phyloP scores from a whole-genome alignment of 2,113 vertebrate species.

The Meleagris gallopavo region DNA sequence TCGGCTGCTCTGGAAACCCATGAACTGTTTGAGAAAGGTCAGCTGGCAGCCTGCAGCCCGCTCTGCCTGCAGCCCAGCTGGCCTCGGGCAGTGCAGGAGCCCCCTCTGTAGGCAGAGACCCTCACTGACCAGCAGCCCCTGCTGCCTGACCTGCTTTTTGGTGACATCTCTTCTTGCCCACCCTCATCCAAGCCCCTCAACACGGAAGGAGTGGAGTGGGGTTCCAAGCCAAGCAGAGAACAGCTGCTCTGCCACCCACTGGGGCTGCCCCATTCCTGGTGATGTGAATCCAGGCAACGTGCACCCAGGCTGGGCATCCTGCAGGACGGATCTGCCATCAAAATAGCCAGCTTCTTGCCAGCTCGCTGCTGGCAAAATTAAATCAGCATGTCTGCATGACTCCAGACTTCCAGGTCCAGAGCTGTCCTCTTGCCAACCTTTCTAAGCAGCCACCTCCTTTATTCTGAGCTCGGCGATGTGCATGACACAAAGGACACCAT shows the following conservation, averaged over 20 bases:
- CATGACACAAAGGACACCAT: neutral
- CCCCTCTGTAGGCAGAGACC: slow-evolving; percentile 78
- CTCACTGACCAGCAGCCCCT: neutral
- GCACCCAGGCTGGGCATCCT: neutral
- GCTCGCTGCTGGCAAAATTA: neutral
- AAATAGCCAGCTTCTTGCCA: neutral
- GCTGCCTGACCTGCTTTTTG: neutral
- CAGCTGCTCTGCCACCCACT: neutral
- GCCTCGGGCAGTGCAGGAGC: slow-evolving; percentile 70
- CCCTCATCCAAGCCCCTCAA: neutral
- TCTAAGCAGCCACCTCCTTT: neutral
- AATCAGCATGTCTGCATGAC: neutral
- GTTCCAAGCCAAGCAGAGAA: rapidly evolving
- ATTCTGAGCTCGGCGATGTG: neutral
- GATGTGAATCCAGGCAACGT: rapidly evolving
- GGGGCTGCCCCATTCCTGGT: rapidly evolving
- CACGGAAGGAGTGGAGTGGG: rapidly evolving
- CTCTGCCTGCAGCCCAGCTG: neutral
- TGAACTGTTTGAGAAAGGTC: slow-evolving; percentile 85
- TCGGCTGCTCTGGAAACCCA: slow-evolving; percentile 83
- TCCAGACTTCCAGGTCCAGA: neutral
- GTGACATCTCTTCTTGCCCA: neutral
- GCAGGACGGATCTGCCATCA: neutral
- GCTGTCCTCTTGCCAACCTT: neutral
- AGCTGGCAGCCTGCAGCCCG: slow-evolving; percentile 75